Evolutionary conservation across 2,797 vertebrate species (phyloP).

Genomic region (Aeoliscus strigatus): DNA sequence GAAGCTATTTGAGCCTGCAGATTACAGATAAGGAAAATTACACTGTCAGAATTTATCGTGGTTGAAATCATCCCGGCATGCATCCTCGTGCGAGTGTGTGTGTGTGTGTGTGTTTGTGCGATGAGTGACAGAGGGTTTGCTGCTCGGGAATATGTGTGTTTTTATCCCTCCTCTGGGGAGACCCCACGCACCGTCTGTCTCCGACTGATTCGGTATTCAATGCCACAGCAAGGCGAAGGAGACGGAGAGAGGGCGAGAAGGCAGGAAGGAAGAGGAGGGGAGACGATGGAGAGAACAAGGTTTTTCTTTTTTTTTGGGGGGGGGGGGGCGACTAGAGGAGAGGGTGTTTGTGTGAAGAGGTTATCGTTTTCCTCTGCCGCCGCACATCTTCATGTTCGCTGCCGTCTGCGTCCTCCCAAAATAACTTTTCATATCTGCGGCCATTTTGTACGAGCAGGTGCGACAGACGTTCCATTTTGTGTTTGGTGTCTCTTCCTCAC

Average conservation of each 20-base stretch:
- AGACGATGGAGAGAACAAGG: too few relatives aligned
- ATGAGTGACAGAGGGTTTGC: conserved; percentile 21
- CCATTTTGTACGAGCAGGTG: conserved; percentile 48
- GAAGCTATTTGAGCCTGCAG: conserved; percentile 32
- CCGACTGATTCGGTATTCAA: conserved; percentile 41
- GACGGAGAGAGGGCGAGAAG: neutral
- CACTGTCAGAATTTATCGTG: conserved; percentile 43
- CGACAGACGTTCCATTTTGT: conserved; percentile 8
- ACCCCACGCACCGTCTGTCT: conserved; percentile 63
- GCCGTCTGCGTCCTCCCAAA: conserved; percentile 10
- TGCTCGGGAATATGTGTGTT: conserved; percentile 24
- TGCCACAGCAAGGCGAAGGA: conserved; percentile 16
- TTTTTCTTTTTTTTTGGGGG: too few relatives aligned
- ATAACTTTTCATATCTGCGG: conserved; percentile 21
- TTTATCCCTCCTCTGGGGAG: conserved; percentile 39
- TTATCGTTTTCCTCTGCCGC: too few relatives aligned
- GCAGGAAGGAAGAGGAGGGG: neutral
- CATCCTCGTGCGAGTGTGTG: conserved; percentile 1
- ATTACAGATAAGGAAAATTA: conserved; percentile 50
- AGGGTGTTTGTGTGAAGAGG: too few relatives aligned
- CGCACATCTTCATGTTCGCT: conserved; percentile 1
- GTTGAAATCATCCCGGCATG: conserved; percentile 11
- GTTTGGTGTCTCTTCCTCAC: too few relatives aligned
- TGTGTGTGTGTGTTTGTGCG: too few relatives aligned
- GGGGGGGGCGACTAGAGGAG: too few relatives aligned